These are phyloP conservation scores for Monochamus saltuarius DNA, from an alignment of 1,140 invertebrate genomes.

Conservation along the genomic window DNA sequence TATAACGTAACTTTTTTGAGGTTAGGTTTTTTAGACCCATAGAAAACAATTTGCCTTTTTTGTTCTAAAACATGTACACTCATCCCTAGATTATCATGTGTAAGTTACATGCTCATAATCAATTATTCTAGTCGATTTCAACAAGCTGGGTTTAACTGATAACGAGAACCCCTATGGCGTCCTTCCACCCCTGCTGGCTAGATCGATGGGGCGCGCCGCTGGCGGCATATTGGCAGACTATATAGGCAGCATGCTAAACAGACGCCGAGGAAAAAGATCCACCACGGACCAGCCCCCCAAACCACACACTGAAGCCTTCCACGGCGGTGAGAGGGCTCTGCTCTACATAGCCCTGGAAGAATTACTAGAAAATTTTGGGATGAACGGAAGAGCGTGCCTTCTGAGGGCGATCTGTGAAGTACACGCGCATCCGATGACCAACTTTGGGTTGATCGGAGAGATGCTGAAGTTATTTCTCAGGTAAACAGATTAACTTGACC, in stretches of 20 bases:
- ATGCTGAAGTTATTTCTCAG: slow-evolving; percentile 78
- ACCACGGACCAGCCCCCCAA: slow-evolving; percentile 32
- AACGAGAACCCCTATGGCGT: slow-evolving; percentile 82
- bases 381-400: slow-evolving; percentile 79
- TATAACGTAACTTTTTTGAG: too few species aligned
- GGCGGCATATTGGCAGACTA: slow-evolving; percentile 65
- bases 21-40: too few species aligned
- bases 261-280: slow-evolving; percentile 61
- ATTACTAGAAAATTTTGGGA: slow-evolving; percentile 71
- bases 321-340: slow-evolving; percentile 76
- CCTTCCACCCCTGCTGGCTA: slow-evolving; percentile 68
- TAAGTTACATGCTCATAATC: too few species aligned
- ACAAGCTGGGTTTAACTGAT: slow-evolving; percentile 78
- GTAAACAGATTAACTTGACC: slow-evolving; percentile 57
- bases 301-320: slow-evolving; percentile 56
- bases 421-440: slow-evolving; percentile 73
- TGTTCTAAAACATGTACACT: too few species aligned
- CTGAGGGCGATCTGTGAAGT: slow-evolving; percentile 82
- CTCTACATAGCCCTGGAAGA: slow-evolving; percentile 75
- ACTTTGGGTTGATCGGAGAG: slow-evolving; percentile 77
- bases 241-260: slow-evolving; percentile 67
- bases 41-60: too few species aligned
- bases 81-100: too few species aligned
- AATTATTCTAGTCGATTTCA: slow-evolving; percentile 70
- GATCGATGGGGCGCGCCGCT: slow-evolving; percentile 70